Evolutionary conservation across 1,140 invertebrate species (phyloP).

Genomic region (Drosophila ananassae): DNA sequence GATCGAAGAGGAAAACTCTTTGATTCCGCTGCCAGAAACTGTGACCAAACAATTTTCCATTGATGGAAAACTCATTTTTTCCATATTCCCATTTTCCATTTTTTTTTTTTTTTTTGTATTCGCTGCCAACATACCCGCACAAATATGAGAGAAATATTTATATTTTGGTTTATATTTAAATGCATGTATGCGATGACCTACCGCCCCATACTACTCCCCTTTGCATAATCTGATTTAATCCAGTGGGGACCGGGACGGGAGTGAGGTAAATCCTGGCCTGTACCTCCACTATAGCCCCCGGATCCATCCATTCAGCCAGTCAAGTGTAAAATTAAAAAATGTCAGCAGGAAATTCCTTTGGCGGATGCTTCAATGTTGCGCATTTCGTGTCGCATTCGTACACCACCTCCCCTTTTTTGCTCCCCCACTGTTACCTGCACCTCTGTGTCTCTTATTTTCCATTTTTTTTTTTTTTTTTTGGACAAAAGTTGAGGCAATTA

Average conservation of each 20-base stretch:
- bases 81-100: background rate
- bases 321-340: constrained; percentile 82
- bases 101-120: constrained; percentile 1
- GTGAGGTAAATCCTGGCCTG: no score
- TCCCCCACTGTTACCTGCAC: background rate
- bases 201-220: background rate
- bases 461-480: background rate
- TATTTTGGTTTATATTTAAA: constrained; percentile 32
- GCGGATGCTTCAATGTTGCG: constrained; percentile 71
- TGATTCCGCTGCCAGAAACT: constrained; percentile 23
- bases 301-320: constrained; percentile 54
- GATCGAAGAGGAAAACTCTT: constrained; percentile 15
- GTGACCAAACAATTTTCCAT: constrained; percentile 17
- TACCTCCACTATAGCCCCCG: background rate
- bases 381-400: constrained; percentile 61
- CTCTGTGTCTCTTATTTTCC: background rate
- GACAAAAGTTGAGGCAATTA: constrained; percentile 64
- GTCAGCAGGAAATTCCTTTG: constrained; percentile 80
- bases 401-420: background rate
- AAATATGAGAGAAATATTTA: constrained; percentile 36
- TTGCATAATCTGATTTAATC: constrained; percentile 66
- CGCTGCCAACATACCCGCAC: background rate
- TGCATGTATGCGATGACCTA: constrained; percentile 2
- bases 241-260: constrained; percentile 13
- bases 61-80: constrained; percentile 21